Conservation (phyloP, 2,888 invertebrate species). For the Craniophora ligustri region DNA sequence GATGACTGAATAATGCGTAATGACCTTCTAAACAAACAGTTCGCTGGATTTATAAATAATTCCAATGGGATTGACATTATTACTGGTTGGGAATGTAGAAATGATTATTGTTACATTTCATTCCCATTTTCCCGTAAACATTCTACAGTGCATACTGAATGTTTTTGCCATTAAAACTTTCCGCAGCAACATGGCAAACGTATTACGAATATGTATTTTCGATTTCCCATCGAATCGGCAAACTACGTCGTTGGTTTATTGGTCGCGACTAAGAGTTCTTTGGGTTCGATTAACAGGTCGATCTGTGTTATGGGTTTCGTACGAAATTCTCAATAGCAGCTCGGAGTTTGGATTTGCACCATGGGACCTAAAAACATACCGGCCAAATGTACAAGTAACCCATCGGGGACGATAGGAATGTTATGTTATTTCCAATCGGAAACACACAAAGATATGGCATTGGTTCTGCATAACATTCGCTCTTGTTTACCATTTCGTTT, state of each 20-base stretch:
- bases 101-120: constrained; percentile 25
- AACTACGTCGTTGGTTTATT: constrained; percentile 21
- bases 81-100: constrained; percentile 4
- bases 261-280: too few species aligned
- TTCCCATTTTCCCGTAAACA: constrained; percentile 19
- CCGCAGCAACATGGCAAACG: constrained; percentile 14
- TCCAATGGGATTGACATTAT: constrained; percentile 1
- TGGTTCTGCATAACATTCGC: constrained; percentile 8
- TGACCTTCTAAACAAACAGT: not conserved
- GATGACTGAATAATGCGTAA: too few species aligned
- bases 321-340: too few species aligned
- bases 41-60: constrained; percentile 11
- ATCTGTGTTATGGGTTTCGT: too few species aligned
- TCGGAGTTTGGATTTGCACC: too few species aligned
- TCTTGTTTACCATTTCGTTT: constrained; percentile 25
- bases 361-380: too few species aligned
- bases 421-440: too few species aligned
- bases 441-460: constrained; percentile 25
- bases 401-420: too few species aligned
- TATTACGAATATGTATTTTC: constrained; percentile 32
- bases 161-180: constrained; percentile 7
- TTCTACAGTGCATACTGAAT: constrained; percentile 9
- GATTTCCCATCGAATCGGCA: constrained; percentile 28
- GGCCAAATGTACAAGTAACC: too few species aligned
- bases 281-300: too few species aligned